These are phyloP conservation scores for Thalassophryne amazonica DNA, from an alignment of 2,797 vertebrate species.

Conservation along the genomic window DNA sequence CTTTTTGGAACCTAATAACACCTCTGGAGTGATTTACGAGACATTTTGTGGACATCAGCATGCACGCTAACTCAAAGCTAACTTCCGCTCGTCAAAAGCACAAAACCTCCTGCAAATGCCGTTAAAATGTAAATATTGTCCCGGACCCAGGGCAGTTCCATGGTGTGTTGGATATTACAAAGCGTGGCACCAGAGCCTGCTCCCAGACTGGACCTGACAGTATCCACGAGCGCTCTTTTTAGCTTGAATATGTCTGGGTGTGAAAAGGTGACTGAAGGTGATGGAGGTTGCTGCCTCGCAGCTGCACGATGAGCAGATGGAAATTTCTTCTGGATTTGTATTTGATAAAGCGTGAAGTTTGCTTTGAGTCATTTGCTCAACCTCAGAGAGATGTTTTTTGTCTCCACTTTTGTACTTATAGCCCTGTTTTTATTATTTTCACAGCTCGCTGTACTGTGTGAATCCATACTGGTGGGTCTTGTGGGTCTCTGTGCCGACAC, in stretches of 20 bases:
- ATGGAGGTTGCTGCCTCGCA: constrained; percentile 17
- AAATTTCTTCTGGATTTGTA: constrained; percentile 18
- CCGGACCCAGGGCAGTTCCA: too few species aligned
- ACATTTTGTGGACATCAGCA: too few species aligned
- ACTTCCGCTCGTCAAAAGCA: too few species aligned
- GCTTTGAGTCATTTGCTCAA: constrained; percentile 9
- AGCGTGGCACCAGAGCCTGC: too few species aligned
- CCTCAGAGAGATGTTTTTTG: not conserved
- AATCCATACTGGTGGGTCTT: constrained; percentile 5
- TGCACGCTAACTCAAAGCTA: too few species aligned
- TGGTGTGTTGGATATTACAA: too few species aligned
- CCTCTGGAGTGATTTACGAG: too few species aligned
- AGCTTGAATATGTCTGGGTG: not conserved
- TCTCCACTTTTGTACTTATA: constrained; percentile 15
- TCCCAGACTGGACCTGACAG: too few species aligned
- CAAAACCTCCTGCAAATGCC: too few species aligned
- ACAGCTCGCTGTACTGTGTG: not conserved
- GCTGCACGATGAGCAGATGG: constrained; percentile 19
- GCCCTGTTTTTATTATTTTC: not conserved
- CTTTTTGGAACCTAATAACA: too few species aligned
- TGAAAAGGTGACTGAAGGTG: constrained; percentile 1
- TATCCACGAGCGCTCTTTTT: too few species aligned
- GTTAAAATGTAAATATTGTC: too few species aligned
- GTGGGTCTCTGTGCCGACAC: not conserved
- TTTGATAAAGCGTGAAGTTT: constrained; percentile 4